Conservation (phyloP, 2,113 vertebrate genomes). For the Oreocharis arfaki region DNA sequence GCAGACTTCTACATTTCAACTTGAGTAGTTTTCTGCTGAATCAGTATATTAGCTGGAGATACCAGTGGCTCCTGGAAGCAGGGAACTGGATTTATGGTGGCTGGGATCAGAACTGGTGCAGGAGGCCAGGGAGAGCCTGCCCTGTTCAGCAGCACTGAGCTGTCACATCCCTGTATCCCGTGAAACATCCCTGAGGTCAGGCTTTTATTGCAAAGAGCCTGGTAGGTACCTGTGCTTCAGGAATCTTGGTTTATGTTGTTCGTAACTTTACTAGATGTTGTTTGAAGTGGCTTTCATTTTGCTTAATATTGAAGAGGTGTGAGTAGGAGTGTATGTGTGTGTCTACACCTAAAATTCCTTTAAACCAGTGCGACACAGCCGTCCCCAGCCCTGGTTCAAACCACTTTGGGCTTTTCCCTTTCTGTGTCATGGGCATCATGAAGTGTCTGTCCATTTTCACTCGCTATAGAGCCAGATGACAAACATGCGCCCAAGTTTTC, state of each 20-base stretch:
- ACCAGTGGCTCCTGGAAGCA: neutral
- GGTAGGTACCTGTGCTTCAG: neutral
- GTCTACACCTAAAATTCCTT: neutral
- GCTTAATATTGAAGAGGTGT: neutral
- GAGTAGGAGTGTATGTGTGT: neutral
- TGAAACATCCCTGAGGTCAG: neutral
- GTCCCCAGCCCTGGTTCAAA: neutral
- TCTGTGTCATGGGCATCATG: neutral
- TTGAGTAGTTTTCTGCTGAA: neutral
- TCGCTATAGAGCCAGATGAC: neutral
- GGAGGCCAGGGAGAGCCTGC: neutral
- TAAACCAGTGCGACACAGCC: neutral
- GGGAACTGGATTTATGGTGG: neutral
- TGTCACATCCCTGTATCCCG: neutral
- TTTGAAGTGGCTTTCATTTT: neutral
- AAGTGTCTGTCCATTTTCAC: neutral
- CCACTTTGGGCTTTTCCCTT: neutral
- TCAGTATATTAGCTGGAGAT: neutral
- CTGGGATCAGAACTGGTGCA: neutral
- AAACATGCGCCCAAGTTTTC: neutral
- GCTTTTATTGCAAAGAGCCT: neutral
- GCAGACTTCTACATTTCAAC: neutral
- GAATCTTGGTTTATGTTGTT: neutral
- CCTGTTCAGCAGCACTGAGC: neutral
- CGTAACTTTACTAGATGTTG: neutral